Base-by-base conservation (phyloP, 2,113 vertebrate species). In the Corydoras maculifer region DNA sequence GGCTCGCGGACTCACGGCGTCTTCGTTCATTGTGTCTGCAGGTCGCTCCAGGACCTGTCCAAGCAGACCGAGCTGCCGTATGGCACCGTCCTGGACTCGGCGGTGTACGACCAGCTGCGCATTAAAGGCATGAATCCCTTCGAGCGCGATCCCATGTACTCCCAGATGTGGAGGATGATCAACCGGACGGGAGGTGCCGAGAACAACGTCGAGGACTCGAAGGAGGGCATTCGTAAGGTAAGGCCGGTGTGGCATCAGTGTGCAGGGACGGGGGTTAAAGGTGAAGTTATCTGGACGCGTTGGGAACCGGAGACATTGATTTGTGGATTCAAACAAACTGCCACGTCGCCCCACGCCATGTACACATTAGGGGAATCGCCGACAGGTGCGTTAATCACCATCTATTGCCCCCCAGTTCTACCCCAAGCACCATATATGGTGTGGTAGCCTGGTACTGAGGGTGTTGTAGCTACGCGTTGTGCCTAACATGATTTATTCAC, bases 151-250 rank as follows among this genome's bases (percentile, higher is more conserved):
- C 93, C 93, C 81, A 98, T 97, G 94, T 99, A 99, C 78, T 89
- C 96, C 48, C 95, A 99, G 82, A 94, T 99, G 93, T 99, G 97
- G 97, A 80, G 94, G 25, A 98, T 98, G 95, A 98, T 99, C 75
- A 99, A 93, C 84, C 89, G 92, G 69, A 97, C 93, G n/a, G 96
- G 97, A 0, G 93, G 94, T 57, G 92, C 91, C 0, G 94, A 99
- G 72, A 98, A 96, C 87, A 98, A 96, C 0, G 94, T 99, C 4
- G 86, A 96, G 72, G 94, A 99, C 78, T 98, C 96, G 0, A 89
- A 91, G 0, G 94, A 96, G 69, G 97, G 95, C 82, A 91, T 99
- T 68, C 92, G 94, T 32, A 98, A 98, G 95, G 97, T 99, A 92
- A 55, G 77, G 65, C 50, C 18, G 18, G 18, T 25, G 18, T 25